phyloP scores from a whole-genome alignment of 2,113 vertebrate species.

The Epinephelus moara region DNA sequence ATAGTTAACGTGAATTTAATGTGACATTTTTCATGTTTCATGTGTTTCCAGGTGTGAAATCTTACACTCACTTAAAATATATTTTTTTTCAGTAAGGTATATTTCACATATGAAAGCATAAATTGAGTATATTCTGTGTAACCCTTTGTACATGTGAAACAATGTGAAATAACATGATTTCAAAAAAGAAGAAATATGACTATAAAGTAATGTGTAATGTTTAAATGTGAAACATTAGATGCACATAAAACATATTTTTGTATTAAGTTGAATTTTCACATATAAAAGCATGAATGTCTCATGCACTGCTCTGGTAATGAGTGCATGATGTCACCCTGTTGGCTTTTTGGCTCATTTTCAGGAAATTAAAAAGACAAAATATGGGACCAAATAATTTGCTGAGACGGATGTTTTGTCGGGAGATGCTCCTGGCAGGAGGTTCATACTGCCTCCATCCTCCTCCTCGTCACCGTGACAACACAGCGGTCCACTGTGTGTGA shows the following conservation, averaged over 20 bases:
- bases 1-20: too few species aligned
- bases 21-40: too few species aligned
- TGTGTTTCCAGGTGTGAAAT: too few species aligned
- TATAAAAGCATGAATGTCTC: neutral
- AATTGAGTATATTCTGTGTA: too few species aligned
- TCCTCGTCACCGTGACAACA: neutral
- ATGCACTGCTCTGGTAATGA: neutral
- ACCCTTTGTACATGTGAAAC: neutral
- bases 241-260: neutral
- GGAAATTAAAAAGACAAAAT: neutral
- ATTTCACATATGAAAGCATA: too few species aligned
- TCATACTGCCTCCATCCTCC: neutral
- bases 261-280: neutral
- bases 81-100: too few species aligned
- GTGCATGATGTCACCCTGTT: neutral
- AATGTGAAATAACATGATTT: neutral
- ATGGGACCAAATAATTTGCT: neutral
- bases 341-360: neutral
- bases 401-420: constrained; percentile 4
- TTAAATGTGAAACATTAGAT: neutral
- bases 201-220: neutral
- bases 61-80: too few species aligned
- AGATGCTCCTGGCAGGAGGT: constrained; percentile 1
- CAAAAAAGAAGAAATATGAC: too few species aligned
- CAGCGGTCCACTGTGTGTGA: neutral